phyloP scores from a whole-genome alignment of 2,888 invertebrate genomes.

The Heliconius sara region DNA sequence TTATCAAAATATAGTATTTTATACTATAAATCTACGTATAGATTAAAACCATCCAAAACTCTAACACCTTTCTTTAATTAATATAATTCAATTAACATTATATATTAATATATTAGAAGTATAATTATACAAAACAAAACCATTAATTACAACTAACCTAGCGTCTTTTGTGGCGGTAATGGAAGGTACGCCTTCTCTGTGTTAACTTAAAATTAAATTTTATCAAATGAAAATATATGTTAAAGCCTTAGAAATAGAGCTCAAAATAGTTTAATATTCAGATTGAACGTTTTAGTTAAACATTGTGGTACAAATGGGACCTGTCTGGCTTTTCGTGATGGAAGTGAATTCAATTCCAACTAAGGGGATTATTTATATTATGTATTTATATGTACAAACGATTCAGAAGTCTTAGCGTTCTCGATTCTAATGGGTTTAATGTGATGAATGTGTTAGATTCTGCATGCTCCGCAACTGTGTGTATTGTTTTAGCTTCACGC shows the following conservation, averaged over 20 bases:
- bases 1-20: too few relatives aligned
- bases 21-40: not conserved
- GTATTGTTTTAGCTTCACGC: too few relatives aligned
- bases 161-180: slow-evolving; percentile 41
- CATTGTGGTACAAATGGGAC: not conserved
- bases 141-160: slow-evolving; percentile 44
- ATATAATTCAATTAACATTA: not conserved
- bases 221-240: not conserved
- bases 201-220: slow-evolving; percentile 30
- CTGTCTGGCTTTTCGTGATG: not conserved
- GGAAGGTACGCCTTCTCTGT: slow-evolving; percentile 41
- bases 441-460: too few relatives aligned
- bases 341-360: not conserved
- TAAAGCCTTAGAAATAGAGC: not conserved
- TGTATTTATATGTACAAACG: not conserved
- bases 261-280: not conserved
- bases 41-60: not conserved
- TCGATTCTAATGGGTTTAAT: too few relatives aligned
- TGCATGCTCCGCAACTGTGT: too few relatives aligned
- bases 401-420: not conserved
- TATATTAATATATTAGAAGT: not conserved
- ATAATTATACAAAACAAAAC: slow-evolving; percentile 20
- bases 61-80: not conserved
- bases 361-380: not conserved
- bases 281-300: not conserved